Base-by-base conservation (phyloP, 2,888 invertebrate genomes). In the Orthosia incerta region DNA sequence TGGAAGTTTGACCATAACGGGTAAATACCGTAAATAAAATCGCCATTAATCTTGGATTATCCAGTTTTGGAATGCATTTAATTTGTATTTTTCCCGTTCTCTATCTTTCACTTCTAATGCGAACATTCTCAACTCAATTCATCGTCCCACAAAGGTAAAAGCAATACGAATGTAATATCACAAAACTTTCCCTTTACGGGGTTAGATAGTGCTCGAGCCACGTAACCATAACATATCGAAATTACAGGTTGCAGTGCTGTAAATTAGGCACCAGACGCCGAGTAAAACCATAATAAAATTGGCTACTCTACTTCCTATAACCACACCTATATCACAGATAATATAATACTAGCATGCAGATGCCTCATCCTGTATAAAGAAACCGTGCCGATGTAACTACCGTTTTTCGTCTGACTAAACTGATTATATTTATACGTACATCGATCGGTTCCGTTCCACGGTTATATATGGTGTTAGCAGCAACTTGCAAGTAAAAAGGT, bases 181-280 rank as follows among this genome's bases (percentile, higher is more conserved):
- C 39, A n/a, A 67, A 67, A 84, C 84, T 83, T 83, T 83, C 81
- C 55, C 67, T 76, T 55, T 18, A 51, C 50, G 56, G 68, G 55
- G 45, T 50, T 57, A 79, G 70, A 51, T 55, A 53, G 56, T 53
- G 50, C 70, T 73, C 59, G 50, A 55, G 26, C 55, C 31, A 71
- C 70, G 76, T 80, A 83, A 77, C 61, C 66, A 67, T 76, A 83
- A 76, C 81, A 72, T 83, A 80, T 83, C 69, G 69, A 76, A 71
- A 83, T 80, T 74, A 74, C 53, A 83, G 64, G 69, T 80, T 68
- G 65, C 63, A 66, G 70, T 69, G 53, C 67, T 61, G 68, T 77
- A 75, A 56, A 77, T 48, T 80, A 65, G 61, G 26, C 59, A 71
- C 62, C 53, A 59, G 62, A 65, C 65, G 23, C 56, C 57, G 5